These are phyloP conservation scores for Cephus pulcher DNA, from an alignment of 2,888 invertebrate species.

Conservation along the genomic window DNA sequence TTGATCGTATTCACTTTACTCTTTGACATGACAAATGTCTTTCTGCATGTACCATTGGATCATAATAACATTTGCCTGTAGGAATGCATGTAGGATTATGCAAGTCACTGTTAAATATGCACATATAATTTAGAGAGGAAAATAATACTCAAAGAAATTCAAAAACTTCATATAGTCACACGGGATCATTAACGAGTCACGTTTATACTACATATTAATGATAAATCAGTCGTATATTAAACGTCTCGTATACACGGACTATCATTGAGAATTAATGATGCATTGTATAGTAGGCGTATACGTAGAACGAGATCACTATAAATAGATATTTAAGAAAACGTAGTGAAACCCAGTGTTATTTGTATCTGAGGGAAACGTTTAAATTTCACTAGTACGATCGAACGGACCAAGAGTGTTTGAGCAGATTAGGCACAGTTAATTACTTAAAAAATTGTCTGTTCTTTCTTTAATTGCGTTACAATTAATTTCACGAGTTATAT, in stretches of 20 bases:
- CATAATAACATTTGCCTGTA: not conserved
- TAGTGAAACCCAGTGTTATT: conserved; percentile 5
- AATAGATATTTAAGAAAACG: conserved; percentile 18
- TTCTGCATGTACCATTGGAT: not conserved
- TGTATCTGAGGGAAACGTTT: not conserved
- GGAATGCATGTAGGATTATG: not conserved
- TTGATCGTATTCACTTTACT: not conserved
- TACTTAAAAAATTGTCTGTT: not conserved
- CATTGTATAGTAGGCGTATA: not conserved
- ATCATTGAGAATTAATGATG: conserved; percentile 6
- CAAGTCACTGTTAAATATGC: not conserved
- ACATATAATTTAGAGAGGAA: not conserved
- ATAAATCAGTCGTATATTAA: conserved; percentile 4
- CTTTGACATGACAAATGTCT: not conserved
- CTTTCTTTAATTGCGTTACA: not conserved
- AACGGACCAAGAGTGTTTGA: not conserved
- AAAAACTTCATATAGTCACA: not conserved
- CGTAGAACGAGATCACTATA: conserved; percentile 2
- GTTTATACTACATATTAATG: not conserved
- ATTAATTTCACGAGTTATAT: not conserved
- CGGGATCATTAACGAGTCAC: not conserved
- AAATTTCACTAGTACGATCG: not conserved
- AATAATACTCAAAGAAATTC: not conserved
- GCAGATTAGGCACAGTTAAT: not conserved
- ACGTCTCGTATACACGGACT: conserved; percentile 13